Percentiles rank a stretch among this genome's conserved stretches.
Evolutionary conservation across 2,797 vertebrate species (phyloP).

Genomic region (Phalloptychus januarius): DNA sequence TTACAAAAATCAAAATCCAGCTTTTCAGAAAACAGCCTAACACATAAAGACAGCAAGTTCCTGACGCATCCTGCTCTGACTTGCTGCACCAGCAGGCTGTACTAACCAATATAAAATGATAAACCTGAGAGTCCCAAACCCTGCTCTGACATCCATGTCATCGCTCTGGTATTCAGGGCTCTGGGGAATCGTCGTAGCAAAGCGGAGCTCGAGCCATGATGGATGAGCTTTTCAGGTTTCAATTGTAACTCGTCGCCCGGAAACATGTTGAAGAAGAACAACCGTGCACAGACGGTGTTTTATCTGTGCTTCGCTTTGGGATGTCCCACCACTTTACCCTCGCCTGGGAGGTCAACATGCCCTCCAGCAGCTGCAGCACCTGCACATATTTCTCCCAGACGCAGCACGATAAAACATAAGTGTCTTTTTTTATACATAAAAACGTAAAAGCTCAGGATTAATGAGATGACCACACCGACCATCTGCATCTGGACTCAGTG

Average conservation of each 20-base stretch:
- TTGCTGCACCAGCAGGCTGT: background rate
- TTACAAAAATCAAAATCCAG: background rate
- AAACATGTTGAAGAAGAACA: background rate
- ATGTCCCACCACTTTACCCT: conserved; percentile 34
- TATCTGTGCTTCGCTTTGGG: conserved; percentile 22
- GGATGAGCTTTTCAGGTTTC: conserved; percentile 11
- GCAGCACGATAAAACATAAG: conserved; percentile 62
- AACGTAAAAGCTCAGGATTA: conserved; percentile 61
- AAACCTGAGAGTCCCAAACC: background rate
- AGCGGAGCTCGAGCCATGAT: background rate
- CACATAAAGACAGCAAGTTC: too few species aligned
- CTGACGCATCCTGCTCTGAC: background rate
- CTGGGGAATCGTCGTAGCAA: background rate
- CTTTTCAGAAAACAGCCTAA: background rate
- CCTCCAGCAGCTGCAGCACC: conserved; percentile 59
- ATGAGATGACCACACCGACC: conserved; percentile 35
- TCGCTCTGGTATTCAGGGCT: conserved; percentile 3
- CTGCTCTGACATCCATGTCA: background rate
- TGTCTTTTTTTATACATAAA: conserved; percentile 63
- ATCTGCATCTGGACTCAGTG: conserved; percentile 44
- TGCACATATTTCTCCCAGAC: conserved; percentile 67
- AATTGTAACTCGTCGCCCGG: background rate
- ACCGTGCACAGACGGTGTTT: conserved; percentile 17
- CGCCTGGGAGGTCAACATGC: conserved; percentile 57
- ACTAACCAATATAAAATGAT: background rate